phyloP scores from a whole-genome alignment of 2,113 vertebrate species.

The Melanerpes formicivorus region DNA sequence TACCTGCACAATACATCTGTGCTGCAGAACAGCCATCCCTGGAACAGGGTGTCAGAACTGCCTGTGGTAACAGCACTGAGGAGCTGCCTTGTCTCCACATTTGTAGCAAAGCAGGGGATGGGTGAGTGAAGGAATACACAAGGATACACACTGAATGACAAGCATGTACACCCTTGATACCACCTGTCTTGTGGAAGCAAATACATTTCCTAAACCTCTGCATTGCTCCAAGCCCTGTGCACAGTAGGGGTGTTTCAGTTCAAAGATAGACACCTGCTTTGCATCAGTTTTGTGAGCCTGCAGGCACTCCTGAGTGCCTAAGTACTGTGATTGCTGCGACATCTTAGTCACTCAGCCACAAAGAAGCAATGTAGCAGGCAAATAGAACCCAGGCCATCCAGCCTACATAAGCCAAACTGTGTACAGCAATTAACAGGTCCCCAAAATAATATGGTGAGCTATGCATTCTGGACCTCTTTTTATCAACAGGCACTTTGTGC shows the following conservation, averaged over 20 bases:
- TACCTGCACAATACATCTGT: not conserved
- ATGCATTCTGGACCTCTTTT: not conserved
- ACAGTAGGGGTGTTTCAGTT: not conserved
- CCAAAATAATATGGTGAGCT: fast-evolving
- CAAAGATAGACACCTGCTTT: not conserved
- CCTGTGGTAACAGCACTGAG: fast-evolving
- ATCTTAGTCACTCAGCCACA: not conserved
- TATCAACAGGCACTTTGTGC: not conserved
- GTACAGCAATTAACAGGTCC: not conserved
- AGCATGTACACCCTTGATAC: not conserved
- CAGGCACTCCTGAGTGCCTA: fast-evolving
- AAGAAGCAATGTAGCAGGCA: not conserved
- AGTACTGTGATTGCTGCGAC: not conserved
- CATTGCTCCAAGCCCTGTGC: not conserved
- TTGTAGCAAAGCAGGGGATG: fast-evolving
- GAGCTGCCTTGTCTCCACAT: not conserved
- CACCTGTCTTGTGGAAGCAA: not conserved
- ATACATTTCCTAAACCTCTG: not conserved
- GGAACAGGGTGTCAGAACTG: not conserved
- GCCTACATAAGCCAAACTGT: fast-evolving
- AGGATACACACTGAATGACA: not conserved
- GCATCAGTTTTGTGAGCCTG: not conserved
- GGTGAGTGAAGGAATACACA: not conserved
- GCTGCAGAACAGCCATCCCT: not conserved
- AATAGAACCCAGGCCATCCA: not conserved